These are phyloP conservation scores for Pteronotus mesoamericanus DNA, from an alignment of 2,797 vertebrate genomes.

Conservation along the genomic window DNA sequence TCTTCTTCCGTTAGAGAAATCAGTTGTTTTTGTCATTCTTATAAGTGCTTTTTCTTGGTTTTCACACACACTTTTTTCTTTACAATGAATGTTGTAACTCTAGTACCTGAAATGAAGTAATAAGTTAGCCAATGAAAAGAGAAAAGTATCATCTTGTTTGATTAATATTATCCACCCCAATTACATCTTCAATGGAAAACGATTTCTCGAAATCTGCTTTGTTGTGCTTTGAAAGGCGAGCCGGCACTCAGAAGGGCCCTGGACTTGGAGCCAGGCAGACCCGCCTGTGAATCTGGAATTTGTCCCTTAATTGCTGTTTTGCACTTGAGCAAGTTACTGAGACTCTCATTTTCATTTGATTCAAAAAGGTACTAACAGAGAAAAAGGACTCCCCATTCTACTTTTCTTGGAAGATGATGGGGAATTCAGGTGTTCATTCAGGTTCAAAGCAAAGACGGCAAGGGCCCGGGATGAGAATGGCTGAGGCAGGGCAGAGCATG, in stretches of 20 bases:
- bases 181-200: neutral
- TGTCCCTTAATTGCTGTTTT: neutral
- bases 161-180: constrained; percentile 12
- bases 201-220: neutral
- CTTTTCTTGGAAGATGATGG: neutral
- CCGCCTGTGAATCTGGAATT: neutral
- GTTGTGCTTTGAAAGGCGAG: neutral
- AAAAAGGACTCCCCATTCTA: neutral
- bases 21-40: neutral
- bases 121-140: neutral
- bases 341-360: neutral
- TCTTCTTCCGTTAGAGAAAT: neutral
- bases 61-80: neutral
- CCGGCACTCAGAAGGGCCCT: neutral
- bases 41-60: neutral
- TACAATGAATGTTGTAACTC: neutral
- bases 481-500: neutral
- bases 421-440: neutral
- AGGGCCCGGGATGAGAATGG: neutral
- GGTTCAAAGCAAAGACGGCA: neutral
- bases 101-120: constrained; percentile 12
- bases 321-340: neutral
- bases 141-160: neutral
- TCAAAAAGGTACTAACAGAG: neutral
- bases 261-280: accelerated